Conservation (phyloP, 2,113 vertebrate species). For the Rhabdornis inornatus region DNA sequence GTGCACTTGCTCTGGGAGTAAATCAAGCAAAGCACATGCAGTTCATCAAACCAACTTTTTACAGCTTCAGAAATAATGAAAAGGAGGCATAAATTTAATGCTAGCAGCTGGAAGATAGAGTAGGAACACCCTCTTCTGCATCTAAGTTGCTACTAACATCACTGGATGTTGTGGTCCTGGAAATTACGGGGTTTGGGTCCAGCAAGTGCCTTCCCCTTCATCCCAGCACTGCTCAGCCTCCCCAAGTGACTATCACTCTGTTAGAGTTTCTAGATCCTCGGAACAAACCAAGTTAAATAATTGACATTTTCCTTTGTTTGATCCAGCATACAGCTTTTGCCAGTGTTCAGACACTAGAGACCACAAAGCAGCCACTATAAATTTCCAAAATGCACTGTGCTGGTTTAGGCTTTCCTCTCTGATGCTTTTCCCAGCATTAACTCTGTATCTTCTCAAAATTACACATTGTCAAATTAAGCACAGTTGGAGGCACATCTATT, state of each 20-base stretch:
- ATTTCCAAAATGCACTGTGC: background rate
- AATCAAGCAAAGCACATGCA: background rate
- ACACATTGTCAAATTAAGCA: background rate
- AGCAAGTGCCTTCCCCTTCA: background rate
- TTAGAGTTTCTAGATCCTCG: background rate
- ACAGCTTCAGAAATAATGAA: background rate
- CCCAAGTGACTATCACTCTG: background rate
- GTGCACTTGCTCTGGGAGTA: background rate
- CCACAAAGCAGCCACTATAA: background rate
- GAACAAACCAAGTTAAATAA: background rate
- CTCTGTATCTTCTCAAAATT: background rate
- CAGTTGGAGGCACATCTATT: background rate
- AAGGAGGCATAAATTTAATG: background rate
- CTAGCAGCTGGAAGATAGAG: background rate
- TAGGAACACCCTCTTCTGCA: background rate
- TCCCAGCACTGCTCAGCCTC: background rate
- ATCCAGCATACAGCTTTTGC: background rate
- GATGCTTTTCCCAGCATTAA: background rate
- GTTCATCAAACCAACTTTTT: background rate
- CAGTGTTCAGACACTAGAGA: background rate
- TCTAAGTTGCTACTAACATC: background rate
- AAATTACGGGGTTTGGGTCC: background rate
- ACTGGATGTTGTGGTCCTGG: background rate
- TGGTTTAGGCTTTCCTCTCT: background rate
- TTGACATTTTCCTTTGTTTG: background rate